These are phyloP conservation scores for Mactra quadrangularis DNA, from an alignment of 1,140 invertebrate species.

Conservation along the genomic window DNA sequence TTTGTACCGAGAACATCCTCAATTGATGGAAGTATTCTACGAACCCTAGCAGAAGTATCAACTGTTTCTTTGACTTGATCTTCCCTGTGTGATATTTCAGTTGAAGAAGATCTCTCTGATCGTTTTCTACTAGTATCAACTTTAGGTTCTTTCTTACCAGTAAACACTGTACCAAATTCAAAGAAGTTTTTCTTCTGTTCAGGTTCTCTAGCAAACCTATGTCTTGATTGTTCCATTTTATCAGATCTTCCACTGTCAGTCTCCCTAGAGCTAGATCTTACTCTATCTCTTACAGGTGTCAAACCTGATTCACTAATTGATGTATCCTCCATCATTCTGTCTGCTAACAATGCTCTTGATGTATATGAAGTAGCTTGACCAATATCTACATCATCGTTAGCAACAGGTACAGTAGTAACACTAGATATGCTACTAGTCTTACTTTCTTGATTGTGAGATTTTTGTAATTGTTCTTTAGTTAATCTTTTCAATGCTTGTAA, in stretches of 20 bases:
- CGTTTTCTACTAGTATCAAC: not conserved
- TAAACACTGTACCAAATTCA: constrained; percentile 60
- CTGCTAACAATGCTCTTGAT: constrained; percentile 32
- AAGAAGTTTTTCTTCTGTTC: constrained; percentile 43
- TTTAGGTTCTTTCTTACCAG: constrained; percentile 55
- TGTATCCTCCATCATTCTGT: constrained; percentile 33
- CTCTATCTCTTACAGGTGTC: constrained; percentile 30
- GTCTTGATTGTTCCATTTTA: constrained; percentile 11
- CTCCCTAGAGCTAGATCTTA: constrained; percentile 25
- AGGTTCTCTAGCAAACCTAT: constrained; percentile 5
- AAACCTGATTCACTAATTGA: not conserved
- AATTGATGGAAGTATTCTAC: constrained; percentile 50
- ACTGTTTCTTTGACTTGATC: constrained; percentile 32
- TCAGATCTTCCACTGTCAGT: constrained; percentile 13
- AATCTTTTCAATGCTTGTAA: constrained; percentile 48
- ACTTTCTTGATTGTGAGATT: not conserved
- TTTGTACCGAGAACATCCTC: constrained; percentile 53
- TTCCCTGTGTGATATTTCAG: constrained; percentile 14
- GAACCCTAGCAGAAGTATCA: constrained; percentile 35
- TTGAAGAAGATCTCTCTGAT: not conserved
- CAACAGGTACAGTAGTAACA: too few relatives aligned
- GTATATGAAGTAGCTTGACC: constrained; percentile 13
- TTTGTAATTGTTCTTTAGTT: constrained; percentile 27
- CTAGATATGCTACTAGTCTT: too few relatives aligned
- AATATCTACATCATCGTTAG: constrained; percentile 7